Base-by-base conservation (phyloP, 1,140 invertebrate genomes). In the Sitophilus oryzae region DNA sequence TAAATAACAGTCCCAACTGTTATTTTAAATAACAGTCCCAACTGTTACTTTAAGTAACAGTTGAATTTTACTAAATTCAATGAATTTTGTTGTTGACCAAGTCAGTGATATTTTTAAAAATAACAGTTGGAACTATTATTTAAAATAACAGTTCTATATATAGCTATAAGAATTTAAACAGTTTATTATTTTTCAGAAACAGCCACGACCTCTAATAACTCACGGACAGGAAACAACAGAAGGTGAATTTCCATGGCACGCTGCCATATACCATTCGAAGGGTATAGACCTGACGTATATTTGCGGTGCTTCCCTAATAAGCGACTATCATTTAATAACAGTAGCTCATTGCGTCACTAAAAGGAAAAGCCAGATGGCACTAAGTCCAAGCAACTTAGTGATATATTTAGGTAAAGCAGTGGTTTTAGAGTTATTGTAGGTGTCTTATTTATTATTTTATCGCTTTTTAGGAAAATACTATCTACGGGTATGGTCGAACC, bases 281-380 rank as follows among this genome's bases (percentile, higher is more conserved):
- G 63, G 66, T 10, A 64, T 66, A 16, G 64, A 70, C 49, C 41
- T 71, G 25, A 60, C 75, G 36, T 83, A 83, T 59, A 74, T 74
- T 18, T 94, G 91, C 65, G 90, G 89, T 0, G 90, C 89, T 0
- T 89, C 88, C 0, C 72, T 94, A 42, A 82, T 94, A 6, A 81
- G 82, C 0, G 72, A 78, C 1, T 69, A 75, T 22, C 88, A 88
- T 75, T 78, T 93, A 0, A 71, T 93, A 23, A 93, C 90, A 0
- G 89, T 89, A 0, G 89, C 89, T 0, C 90, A 93, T 67, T 93
- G 91, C 68, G 80, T 83, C 15, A 78, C 76, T 0, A 65, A 68
- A 38, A 72, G 52, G 22, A 61, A 60, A 19, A 64, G 62, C 1
- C 53, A 63, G 15, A 56, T 16, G n/a, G 19, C 57, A 2, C 49